These are phyloP conservation scores for Falco cherrug DNA, from an alignment of 2,797 vertebrate genomes.

Conservation along the genomic window DNA sequence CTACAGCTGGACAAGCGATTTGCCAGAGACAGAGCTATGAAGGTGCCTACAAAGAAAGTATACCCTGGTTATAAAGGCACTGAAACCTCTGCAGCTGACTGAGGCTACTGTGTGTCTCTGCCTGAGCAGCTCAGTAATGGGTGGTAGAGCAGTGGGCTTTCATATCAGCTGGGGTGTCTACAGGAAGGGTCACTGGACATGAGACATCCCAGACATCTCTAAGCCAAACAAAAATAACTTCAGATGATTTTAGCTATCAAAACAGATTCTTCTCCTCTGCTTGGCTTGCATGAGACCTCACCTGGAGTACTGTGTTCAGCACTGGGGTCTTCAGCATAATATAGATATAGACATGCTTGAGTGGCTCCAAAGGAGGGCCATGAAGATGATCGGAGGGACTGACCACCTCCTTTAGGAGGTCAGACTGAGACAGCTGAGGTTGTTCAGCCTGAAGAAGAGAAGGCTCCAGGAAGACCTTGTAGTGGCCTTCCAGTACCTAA, in stretches of 20 bases:
- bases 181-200: background rate
- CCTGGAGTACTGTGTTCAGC: too few relatives aligned
- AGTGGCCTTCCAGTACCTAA: too few relatives aligned
- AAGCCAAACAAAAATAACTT: background rate
- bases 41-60: background rate
- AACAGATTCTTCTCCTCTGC: background rate
- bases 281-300: rapidly evolving
- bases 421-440: too few relatives aligned
- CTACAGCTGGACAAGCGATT: background rate
- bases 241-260: background rate
- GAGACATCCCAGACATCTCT: background rate
- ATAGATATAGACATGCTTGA: too few relatives aligned
- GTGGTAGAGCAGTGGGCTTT: background rate
- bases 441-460: too few relatives aligned
- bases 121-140: background rate
- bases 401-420: too few relatives aligned
- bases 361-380: too few relatives aligned
- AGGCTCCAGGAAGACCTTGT: too few relatives aligned
- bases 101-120: rapidly evolving
- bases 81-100: background rate
- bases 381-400: too few relatives aligned
- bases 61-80: background rate
- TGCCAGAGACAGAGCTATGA: background rate
- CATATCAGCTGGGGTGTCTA: background rate
- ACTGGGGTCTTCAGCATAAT: too few relatives aligned